These are phyloP conservation scores for Geococcyx californianus DNA, from an alignment of 2,113 vertebrate species.

Conservation along the genomic window DNA sequence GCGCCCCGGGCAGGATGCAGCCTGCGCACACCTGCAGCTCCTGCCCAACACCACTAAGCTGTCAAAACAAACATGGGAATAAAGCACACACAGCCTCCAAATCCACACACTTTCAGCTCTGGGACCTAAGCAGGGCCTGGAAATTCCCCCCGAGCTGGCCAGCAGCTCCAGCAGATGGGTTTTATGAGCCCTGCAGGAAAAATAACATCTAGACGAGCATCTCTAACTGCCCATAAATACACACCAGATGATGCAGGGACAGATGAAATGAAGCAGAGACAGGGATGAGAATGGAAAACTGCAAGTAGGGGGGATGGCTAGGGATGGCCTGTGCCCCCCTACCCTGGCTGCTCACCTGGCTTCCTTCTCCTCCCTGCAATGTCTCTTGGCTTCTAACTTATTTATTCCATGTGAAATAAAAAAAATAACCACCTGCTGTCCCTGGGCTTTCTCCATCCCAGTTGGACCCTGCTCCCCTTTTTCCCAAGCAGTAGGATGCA, in stretches of 20 bases:
- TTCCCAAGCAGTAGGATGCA: background rate
- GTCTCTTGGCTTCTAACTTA: background rate
- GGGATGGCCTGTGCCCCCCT: background rate
- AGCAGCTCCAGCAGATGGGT: slow-evolving; percentile 40
- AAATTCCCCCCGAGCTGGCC: background rate
- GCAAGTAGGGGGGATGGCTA: background rate
- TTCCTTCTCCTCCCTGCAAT: background rate
- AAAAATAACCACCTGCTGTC: background rate
- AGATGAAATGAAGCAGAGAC: background rate
- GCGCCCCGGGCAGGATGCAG: background rate
- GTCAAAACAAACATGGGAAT: background rate
- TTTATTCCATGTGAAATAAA: background rate
- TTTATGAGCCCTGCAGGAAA: background rate
- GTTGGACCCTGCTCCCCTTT: background rate
- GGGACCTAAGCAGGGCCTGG: background rate
- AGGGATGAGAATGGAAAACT: background rate
- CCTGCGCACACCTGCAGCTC: background rate
- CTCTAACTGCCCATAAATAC: background rate
- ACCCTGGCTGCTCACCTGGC: background rate
- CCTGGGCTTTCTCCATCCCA: background rate
- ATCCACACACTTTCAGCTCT: background rate
- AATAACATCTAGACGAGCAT: background rate
- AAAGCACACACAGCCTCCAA: background rate
- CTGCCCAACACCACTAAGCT: background rate
- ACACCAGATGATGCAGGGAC: background rate